phyloP scores from a whole-genome alignment of 2,797 vertebrate species.

The Scomberomorus guttatus region DNA sequence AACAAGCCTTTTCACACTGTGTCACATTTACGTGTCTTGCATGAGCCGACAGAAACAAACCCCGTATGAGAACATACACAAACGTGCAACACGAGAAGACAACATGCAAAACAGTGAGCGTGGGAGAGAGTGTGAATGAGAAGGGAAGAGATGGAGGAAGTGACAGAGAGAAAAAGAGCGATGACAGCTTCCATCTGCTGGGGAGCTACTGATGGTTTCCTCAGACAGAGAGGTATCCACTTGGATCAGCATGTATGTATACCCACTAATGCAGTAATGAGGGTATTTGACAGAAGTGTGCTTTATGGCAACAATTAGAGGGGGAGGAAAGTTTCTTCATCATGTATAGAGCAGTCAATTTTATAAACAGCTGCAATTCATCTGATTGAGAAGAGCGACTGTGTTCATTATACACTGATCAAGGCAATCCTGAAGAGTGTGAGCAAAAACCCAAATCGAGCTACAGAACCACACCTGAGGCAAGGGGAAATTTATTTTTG shows the following conservation, averaged over 20 bases:
- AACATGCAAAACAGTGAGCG: conserved; percentile 57
- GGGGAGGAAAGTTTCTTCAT: conserved; percentile 66
- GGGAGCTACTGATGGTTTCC: conserved; percentile 51
- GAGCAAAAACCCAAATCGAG: conserved; percentile 7
- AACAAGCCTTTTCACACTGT: conserved; percentile 42
- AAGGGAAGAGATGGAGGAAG: conserved; percentile 50
- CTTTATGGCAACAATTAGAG: conserved; percentile 70
- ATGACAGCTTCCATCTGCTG: conserved; percentile 75
- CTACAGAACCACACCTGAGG: conserved; percentile 10
- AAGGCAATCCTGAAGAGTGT: conserved; percentile 9
- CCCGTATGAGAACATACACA: conserved; percentile 14
- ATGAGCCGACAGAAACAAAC: conserved; percentile 27
- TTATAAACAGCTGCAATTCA: conserved; percentile 68
- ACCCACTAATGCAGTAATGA: conserved; percentile 74
- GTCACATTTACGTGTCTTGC: conserved; percentile 17
- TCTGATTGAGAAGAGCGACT: conserved; percentile 40
- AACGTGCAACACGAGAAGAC: conserved; percentile 28
- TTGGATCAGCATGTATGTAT: conserved; percentile 61
- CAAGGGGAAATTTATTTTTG: not conserved
- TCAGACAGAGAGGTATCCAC: conserved; percentile 64
- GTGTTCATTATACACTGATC: conserved; percentile 45
- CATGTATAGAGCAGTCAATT: conserved; percentile 55
- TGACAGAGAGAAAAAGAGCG: conserved; percentile 53
- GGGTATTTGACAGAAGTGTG: conserved; percentile 68
- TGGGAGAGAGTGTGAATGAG: conserved; percentile 53